Conservation (phyloP, 2,888 invertebrate species). For the Bibio marci region DNA sequence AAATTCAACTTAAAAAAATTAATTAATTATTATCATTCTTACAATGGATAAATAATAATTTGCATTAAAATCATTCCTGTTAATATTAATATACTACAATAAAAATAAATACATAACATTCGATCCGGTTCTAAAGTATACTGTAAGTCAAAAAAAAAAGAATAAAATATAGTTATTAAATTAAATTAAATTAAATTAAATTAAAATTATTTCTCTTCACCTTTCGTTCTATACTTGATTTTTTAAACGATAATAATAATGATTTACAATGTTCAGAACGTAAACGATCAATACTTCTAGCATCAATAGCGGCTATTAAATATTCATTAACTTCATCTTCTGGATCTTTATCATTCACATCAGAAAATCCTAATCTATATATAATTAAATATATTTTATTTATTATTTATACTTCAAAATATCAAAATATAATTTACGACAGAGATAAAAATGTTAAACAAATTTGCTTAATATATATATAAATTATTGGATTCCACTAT, state of each 20-base stretch:
- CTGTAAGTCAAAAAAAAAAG: slow-evolving; percentile 47
- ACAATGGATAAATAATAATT: slow-evolving; percentile 46
- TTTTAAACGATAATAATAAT: slow-evolving; percentile 70
- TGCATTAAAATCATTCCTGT: slow-evolving; percentile 50
- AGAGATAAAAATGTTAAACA: too few relatives aligned
- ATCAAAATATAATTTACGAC: neutral
- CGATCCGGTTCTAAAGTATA: slow-evolving; percentile 66
- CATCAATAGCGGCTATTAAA: slow-evolving; percentile 88
- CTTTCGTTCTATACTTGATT: slow-evolving; percentile 65
- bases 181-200: neutral
- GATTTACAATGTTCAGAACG: slow-evolving; percentile 77
- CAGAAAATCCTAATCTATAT: slow-evolving; percentile 53
- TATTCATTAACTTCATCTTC: slow-evolving; percentile 95
- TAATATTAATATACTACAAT: slow-evolving; percentile 61
- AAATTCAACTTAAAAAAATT: too few relatives aligned
- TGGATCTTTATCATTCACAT: slow-evolving; percentile 56
- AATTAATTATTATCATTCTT: too few relatives aligned
- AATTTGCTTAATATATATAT: slow-evolving; percentile 5
- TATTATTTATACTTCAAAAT: neutral
- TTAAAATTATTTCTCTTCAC: slow-evolving; percentile 16
- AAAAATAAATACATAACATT: slow-evolving; percentile 74
- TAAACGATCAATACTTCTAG: slow-evolving; percentile 77
- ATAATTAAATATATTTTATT: slow-evolving; percentile 10
- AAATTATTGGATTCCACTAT: slow-evolving; percentile 1
- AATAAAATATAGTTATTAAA: neutral